Percentiles rank a stretch among this genome's conserved stretches.
These are phyloP conservation scores for Anastrepha ludens DNA, from an alignment of 1,140 invertebrate genomes.

Conservation along the genomic window DNA sequence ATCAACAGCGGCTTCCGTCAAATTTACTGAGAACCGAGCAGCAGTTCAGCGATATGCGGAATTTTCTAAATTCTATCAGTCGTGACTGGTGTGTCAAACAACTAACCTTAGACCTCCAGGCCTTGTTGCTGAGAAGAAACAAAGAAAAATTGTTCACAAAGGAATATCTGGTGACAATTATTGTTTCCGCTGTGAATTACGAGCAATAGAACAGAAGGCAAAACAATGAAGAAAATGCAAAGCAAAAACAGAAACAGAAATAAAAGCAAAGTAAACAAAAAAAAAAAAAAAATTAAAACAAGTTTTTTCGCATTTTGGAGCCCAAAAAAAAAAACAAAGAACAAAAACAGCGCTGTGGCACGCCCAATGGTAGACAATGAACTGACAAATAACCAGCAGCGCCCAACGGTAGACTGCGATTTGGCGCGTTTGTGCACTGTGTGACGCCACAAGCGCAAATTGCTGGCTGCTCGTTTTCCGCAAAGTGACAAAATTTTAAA, in stretches of 20 bases:
- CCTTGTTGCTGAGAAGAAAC: too few relatives aligned
- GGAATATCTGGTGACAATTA: neutral
- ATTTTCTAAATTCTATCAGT: too few relatives aligned
- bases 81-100: too few relatives aligned
- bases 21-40: too few relatives aligned
- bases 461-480: neutral
- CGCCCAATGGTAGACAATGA: neutral
- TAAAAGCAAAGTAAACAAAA: neutral
- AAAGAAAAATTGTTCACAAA: neutral
- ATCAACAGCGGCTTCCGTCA: too few relatives aligned
- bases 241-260: neutral
- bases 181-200: neutral
- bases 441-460: neutral
- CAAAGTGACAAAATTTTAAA: slow-evolving; percentile 8
- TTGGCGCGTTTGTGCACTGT: neutral
- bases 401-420: neutral
- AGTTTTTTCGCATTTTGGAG: neutral
- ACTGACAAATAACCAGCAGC: neutral
- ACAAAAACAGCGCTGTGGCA: neutral
- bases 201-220: neutral
- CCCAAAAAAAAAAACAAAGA: neutral
- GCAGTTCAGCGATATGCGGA: too few relatives aligned
- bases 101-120: too few relatives aligned
- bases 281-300: neutral
- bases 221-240: neutral